Base-by-base conservation (phyloP, 1,140 invertebrate genomes). In the Drosophila ambigua region DNA sequence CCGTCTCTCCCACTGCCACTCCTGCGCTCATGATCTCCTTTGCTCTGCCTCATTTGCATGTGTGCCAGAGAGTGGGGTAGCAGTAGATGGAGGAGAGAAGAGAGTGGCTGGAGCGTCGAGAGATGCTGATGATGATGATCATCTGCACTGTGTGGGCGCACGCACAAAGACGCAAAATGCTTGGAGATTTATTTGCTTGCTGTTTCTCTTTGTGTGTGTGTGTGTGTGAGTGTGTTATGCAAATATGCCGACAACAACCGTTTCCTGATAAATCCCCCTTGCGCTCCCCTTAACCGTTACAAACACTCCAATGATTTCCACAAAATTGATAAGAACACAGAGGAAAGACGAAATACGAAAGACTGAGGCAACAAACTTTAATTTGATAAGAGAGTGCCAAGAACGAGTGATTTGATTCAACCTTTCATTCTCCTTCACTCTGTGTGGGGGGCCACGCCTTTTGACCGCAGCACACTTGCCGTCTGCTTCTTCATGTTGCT, bases 291-390 rank as follows among this genome's bases (percentile, higher is more conserved):
- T 16, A 67, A 41, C 82, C 74, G 82, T 87, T 88, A 78, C 55
- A 49, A 58, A 57, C 24, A n/a, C 58, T 5, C 11, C 11, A 39
- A 39, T 39, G 83, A 87, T 87, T 88, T 87, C 83, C 72, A 87
- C 79, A 71, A 66, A 87, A 49, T 63, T 79, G 83, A 87, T 87
- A 87, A 83, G 49, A 43, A 20, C 43, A 23, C 46, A n/a, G 57
- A 45, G 54, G 7, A 44, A 13, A 67, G 28, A 16, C 13, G 23
- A 44, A 51, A 63, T 68, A 83, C 79, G 60, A 89, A 87, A 89
- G 84, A 87, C 83, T 88, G 75, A 88, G 76, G 72, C 79, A 66
- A 88, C 83, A 46, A 87, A 88, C 83, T 83, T 65, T 54, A 46
- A 16, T 8, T 66, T 63, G 81, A 84, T 80, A 80, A 74, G 52